Conservation (phyloP, 2,113 vertebrate species). For the Seriola dumerili region DNA sequence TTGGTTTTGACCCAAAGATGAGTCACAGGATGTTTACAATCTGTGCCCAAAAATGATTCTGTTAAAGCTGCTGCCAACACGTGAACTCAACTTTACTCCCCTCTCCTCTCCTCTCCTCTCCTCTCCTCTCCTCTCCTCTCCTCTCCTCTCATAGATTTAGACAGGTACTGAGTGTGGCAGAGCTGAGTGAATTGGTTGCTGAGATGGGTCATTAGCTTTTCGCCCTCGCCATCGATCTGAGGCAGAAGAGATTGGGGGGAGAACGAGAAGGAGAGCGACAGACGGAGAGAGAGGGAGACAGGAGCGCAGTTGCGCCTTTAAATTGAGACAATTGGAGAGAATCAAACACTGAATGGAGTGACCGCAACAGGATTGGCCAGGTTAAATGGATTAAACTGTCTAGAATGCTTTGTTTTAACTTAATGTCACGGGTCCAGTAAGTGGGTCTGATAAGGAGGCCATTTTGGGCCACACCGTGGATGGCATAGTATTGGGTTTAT, state of each 20-base stretch:
- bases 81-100: too few relatives aligned
- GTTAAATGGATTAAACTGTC: constrained; percentile 82
- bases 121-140: too few relatives aligned
- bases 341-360: constrained; percentile 74
- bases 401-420: constrained; percentile 78
- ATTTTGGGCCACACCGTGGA: constrained; percentile 48
- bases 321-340: constrained; percentile 72
- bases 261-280: constrained; percentile 26
- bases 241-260: constrained; percentile 50
- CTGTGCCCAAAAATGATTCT: too few relatives aligned
- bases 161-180: constrained; percentile 81
- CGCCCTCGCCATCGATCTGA: constrained; percentile 79
- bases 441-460: constrained; percentile 52
- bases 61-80: too few relatives aligned
- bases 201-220: constrained; percentile 84
- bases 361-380: constrained; percentile 67
- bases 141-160: constrained; percentile 71
- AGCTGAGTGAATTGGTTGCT: constrained; percentile 83
- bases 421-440: constrained; percentile 71
- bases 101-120: too few relatives aligned
- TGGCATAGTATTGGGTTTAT: constrained; percentile 12
- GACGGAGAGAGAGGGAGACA: constrained; percentile 40
- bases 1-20: too few relatives aligned
- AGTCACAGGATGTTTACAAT: too few relatives aligned
- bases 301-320: constrained; percentile 57